Evolutionary conservation across 2,797 vertebrate genomes (phyloP).

Genomic region (Propithecus perrieri): DNA sequence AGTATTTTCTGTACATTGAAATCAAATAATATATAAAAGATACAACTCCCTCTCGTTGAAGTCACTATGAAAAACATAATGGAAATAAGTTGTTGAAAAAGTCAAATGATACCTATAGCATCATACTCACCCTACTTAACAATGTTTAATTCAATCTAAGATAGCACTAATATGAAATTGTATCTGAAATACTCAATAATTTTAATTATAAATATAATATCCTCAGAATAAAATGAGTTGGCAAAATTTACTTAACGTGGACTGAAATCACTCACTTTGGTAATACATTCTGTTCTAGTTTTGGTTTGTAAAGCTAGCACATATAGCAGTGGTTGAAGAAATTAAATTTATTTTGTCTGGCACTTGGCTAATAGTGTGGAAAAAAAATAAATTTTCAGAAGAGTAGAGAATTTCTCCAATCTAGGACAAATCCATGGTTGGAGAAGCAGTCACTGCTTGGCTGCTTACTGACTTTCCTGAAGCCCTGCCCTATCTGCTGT

Average conservation of each 20-base stretch:
- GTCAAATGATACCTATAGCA: neutral
- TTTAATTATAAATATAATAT: slow-evolving; percentile 32
- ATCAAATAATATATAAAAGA: neutral
- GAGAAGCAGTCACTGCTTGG: neutral
- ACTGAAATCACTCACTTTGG: neutral
- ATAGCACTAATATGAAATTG: neutral
- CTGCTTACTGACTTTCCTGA: neutral
- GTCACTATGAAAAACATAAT: slow-evolving; percentile 1
- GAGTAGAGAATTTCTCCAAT: slow-evolving; percentile 41
- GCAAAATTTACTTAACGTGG: neutral
- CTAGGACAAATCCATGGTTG: neutral
- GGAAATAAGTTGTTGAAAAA: slow-evolving; percentile 28
- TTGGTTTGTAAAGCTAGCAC: slow-evolving; percentile 31
- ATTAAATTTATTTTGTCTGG: slow-evolving; percentile 33
- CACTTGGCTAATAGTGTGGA: slow-evolving; percentile 42
- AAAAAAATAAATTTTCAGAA: slow-evolving; percentile 37
- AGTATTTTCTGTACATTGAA: neutral
- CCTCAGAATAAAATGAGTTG: slow-evolving; percentile 15
- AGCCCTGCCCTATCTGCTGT: neutral
- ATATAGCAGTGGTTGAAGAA: neutral
- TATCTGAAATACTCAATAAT: neutral
- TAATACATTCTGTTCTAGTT: slow-evolving; percentile 23
- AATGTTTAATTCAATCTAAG: neutral
- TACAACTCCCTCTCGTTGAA: neutral
- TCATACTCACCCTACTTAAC: neutral